A percentile compares a stretch with the other conserved stretches of the same genome.
These are phyloP conservation scores for Phyllotreta striolata DNA, from an alignment of 2,888 invertebrate species.

Conservation along the genomic window DNA sequence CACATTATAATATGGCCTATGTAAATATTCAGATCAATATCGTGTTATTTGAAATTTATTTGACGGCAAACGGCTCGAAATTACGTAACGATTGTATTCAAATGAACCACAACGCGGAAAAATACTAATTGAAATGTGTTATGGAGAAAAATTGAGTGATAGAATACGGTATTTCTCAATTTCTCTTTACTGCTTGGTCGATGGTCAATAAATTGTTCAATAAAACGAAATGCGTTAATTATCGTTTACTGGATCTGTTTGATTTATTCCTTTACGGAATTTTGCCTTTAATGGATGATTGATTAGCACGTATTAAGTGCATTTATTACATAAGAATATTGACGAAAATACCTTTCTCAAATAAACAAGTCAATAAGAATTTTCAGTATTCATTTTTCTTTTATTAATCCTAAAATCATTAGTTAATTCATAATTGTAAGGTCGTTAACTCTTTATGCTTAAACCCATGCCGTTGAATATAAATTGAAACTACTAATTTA, in stretches of 20 bases:
- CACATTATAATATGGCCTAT: conserved; percentile 35
- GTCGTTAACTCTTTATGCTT: conserved; percentile 24
- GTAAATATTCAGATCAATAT: conserved; percentile 35
- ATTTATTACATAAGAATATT: too few species aligned
- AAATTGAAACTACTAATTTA: conserved; percentile 29
- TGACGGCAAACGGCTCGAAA: conserved; percentile 20
- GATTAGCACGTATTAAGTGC: neutral
- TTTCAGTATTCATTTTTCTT: neutral
- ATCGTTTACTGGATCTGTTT: conserved; percentile 8
- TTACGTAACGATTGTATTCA: conserved; percentile 32
- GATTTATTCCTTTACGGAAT: conserved; percentile 9
- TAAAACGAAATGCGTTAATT: conserved; percentile 11
- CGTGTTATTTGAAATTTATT: conserved; percentile 29
- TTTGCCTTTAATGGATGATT: conserved; percentile 2
- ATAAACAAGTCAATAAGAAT: neutral
- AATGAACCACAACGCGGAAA: conserved; percentile 23
- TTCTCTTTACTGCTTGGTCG: conserved; percentile 15
- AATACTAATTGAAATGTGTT: conserved; percentile 23
- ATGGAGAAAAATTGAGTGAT: conserved; percentile 11
- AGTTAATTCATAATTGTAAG: conserved; percentile 18
- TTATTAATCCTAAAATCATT: conserved; percentile 8
- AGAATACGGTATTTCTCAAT: conserved; percentile 14
- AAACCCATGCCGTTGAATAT: conserved; percentile 18
- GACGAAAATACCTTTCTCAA: too few species aligned
- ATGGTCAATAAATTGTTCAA: conserved; percentile 12